Evolutionary conservation across 2,797 vertebrate species (phyloP).

Genomic region (Sebastes jordani): DNA sequence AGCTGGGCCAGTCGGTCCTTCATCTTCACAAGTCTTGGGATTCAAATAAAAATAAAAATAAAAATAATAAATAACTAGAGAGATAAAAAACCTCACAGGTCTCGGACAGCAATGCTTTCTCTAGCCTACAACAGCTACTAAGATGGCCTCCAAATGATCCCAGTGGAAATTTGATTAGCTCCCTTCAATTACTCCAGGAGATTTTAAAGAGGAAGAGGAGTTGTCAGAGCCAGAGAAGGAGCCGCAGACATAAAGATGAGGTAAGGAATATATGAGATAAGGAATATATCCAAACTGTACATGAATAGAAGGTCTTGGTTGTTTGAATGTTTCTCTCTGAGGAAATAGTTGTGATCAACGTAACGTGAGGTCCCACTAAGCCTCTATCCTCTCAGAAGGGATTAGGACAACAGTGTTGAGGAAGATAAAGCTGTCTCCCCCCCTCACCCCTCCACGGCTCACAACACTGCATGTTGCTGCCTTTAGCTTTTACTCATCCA

Average conservation of each 20-base stretch:
- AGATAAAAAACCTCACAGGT: background rate
- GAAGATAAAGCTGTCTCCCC: constrained; percentile 52
- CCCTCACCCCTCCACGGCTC: background rate
- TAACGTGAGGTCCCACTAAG: constrained; percentile 70
- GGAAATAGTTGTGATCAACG: constrained; percentile 37
- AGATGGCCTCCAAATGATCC: constrained; percentile 37
- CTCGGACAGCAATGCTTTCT: background rate
- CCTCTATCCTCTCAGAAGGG: constrained; percentile 76
- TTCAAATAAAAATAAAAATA: background rate
- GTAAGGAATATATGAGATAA: background rate
- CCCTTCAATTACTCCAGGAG: constrained; percentile 12
- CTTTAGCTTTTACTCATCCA: background rate
- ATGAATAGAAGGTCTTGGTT: background rate
- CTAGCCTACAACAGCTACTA: constrained; percentile 14
- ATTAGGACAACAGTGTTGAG: constrained; percentile 73
- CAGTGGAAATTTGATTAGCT: constrained; percentile 2
- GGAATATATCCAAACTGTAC: background rate
- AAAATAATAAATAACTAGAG: background rate
- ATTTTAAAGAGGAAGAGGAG: background rate
- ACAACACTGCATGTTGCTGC: background rate
- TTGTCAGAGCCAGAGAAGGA: background rate
- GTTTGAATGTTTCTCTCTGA: constrained; percentile 8
- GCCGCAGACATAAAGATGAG: background rate
- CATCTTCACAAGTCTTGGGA: constrained; percentile 61
- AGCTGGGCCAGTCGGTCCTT: constrained; percentile 85